Evolutionary conservation across 2,113 vertebrate genomes (phyloP).

Genomic region (Xiphorhynchus elegans): DNA sequence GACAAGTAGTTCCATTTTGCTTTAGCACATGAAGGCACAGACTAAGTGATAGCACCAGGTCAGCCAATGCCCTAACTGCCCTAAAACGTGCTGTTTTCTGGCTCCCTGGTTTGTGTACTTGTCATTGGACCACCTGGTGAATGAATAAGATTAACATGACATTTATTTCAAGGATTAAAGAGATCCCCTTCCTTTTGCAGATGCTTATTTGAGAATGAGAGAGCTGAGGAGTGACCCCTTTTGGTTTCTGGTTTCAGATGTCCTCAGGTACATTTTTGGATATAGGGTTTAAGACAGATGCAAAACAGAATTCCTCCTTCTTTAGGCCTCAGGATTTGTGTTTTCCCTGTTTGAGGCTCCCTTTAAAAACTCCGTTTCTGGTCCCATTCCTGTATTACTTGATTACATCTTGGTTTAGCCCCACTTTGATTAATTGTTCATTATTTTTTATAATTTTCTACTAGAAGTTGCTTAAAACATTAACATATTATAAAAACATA

Average conservation of each 20-base stretch:
- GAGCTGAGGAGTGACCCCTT: neutral
- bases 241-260: neutral
- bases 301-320: neutral
- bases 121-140: neutral
- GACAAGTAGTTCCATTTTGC: neutral
- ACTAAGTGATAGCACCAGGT: neutral
- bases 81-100: neutral
- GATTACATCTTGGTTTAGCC: neutral
- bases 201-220: neutral
- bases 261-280: rapidly evolving
- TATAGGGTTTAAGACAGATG: neutral
- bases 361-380: neutral
- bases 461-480: neutral
- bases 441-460: constrained; percentile 3
- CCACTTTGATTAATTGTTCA: neutral
- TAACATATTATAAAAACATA: neutral
- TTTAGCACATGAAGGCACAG: neutral
- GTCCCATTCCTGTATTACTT: neutral
- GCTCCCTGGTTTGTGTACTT: rapidly evolving
- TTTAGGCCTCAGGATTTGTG: neutral
- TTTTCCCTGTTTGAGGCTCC: neutral
- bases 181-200: neutral
- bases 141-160: rapidly evolving
- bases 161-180: neutral
- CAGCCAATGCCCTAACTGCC: neutral